Evolutionary conservation across 1,140 invertebrate species (phyloP).

Genomic region (Aradophagus sp.): DNA sequence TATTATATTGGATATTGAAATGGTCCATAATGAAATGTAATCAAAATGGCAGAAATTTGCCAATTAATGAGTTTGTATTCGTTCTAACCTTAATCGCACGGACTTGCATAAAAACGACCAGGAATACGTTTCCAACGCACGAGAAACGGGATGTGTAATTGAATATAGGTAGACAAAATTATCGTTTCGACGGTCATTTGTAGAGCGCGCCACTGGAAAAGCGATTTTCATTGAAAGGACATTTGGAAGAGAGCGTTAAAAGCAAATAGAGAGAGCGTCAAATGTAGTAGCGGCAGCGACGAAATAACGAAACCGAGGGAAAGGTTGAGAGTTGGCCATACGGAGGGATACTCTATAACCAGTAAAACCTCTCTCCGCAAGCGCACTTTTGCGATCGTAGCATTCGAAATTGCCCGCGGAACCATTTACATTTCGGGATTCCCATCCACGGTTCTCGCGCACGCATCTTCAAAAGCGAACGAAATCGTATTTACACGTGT

Average conservation of each 20-base stretch:
- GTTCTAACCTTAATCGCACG: too few species aligned
- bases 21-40: background rate
- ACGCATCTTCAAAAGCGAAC: too few species aligned
- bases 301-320: conserved; percentile 38
- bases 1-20: too few species aligned
- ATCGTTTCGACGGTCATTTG: conserved; percentile 38
- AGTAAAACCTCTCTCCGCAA: conserved; percentile 51
- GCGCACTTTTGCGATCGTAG: conserved; percentile 63
- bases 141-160: conserved; percentile 4
- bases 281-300: conserved; percentile 40
- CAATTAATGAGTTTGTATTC: too few species aligned
- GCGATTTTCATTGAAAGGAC: conserved; percentile 54
- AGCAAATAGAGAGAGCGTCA: conserved; percentile 45
- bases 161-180: conserved; percentile 16
- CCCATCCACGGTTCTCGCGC: too few species aligned
- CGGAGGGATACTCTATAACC: conserved; percentile 45
- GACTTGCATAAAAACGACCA: too few species aligned
- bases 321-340: conserved; percentile 48
- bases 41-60: background rate
- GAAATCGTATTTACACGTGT: too few species aligned
- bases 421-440: conserved; percentile 69
- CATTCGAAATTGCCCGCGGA: conserved; percentile 65
- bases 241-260: conserved; percentile 53
- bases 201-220: conserved; percentile 22
- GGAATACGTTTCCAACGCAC: too few species aligned